phyloP scores from a whole-genome alignment of 2,888 invertebrate species.

The Panopea generosa region DNA sequence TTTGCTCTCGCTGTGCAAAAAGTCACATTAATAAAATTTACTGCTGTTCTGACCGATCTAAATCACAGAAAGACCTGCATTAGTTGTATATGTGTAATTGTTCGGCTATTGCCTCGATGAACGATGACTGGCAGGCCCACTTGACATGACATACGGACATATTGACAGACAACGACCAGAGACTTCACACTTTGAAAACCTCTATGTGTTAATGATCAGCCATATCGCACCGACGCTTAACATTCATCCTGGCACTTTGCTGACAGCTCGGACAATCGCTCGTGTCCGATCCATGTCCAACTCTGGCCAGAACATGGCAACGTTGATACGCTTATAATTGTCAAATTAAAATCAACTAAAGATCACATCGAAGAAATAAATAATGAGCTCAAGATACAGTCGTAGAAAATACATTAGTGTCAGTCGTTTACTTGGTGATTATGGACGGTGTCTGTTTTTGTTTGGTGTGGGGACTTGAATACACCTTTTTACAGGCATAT shows the following conservation, averaged over 20 bases:
- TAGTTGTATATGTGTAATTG: constrained; percentile 37
- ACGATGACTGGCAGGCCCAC: constrained; percentile 24
- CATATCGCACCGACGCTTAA: constrained; percentile 61
- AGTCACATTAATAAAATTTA: not conserved
- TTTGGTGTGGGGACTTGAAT: too few species aligned
- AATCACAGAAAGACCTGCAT: constrained; percentile 21
- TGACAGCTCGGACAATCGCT: constrained; percentile 56
- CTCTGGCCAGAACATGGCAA: constrained; percentile 22
- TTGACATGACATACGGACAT: constrained; percentile 58
- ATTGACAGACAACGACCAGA: constrained; percentile 56
- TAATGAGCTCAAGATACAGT: not conserved
- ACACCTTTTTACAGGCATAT: too few species aligned
- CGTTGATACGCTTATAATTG: constrained; percentile 58
- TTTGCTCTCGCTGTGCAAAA: not conserved
- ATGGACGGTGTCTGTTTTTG: too few species aligned
- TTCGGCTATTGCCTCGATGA: constrained; percentile 37
- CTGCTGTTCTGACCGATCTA: too few species aligned
- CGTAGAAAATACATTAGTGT: too few species aligned
- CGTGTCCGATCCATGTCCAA: constrained; percentile 37
- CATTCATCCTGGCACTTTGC: constrained; percentile 51
- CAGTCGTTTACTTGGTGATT: too few species aligned
- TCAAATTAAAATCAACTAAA: constrained; percentile 60
- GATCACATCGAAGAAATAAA: constrained; percentile 19
- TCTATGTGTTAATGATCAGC: constrained; percentile 58
- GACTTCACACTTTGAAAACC: constrained; percentile 47